Conservation (phyloP, 1,140 invertebrate species). For the Theocolax elegans region DNA sequence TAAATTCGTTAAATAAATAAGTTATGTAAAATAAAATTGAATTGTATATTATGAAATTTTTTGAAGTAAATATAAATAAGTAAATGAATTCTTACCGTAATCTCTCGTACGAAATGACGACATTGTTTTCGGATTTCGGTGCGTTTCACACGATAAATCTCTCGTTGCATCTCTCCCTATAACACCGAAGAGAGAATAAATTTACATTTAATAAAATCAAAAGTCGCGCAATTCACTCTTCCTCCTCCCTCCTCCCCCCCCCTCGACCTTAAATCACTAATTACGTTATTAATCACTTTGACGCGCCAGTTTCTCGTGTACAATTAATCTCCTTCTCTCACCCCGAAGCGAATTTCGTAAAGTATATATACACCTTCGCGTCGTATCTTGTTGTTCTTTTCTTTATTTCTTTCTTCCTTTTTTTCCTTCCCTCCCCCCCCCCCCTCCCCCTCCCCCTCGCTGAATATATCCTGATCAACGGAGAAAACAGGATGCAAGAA, state of each 20-base stretch:
- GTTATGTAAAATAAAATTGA: no score
- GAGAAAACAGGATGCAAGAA: not conserved
- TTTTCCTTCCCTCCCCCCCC: not conserved
- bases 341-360: conserved; percentile 30
- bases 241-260: conserved; percentile 9
- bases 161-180: not conserved
- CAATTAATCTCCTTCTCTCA: conserved; percentile 32
- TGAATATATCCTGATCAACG: not conserved
- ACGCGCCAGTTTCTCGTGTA: conserved; percentile 28
- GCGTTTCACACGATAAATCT: conserved; percentile 31
- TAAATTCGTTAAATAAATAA: no score
- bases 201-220: conserved; percentile 39
- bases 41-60: no score
- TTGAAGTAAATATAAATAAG: no score
- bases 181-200: conserved; percentile 33
- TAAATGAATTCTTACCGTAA: no score
- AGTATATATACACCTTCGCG: conserved; percentile 11
- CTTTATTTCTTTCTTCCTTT: not conserved
- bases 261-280: conserved; percentile 37
- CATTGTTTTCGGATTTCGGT: no score
- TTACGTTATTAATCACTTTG: conserved; percentile 41
- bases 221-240: conserved; percentile 19
- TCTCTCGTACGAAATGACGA: no score
- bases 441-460: not conserved
- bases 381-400: conserved; percentile 11